phyloP scores from a whole-genome alignment of 2,113 vertebrate species.

The Hippocampus zosterae region DNA sequence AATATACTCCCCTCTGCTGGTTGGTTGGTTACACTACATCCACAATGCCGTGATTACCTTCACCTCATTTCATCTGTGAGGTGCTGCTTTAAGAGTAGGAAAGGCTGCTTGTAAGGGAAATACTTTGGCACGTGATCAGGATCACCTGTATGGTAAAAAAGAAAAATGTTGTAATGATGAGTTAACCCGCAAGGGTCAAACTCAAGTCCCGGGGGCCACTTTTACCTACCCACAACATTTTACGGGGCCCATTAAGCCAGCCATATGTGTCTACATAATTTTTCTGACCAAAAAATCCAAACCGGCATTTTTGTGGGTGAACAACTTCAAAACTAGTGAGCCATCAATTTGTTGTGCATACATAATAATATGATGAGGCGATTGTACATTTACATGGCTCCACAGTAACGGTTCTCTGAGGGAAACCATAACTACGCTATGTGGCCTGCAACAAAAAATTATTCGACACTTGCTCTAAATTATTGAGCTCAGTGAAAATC shows the following conservation, averaged over 20 bases:
- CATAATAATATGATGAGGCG: no score
- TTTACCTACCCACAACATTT: no score
- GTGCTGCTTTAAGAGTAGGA: not conserved
- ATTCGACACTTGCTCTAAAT: not conserved
- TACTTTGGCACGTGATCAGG: not conserved
- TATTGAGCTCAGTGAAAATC: not conserved
- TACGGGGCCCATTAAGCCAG: no score
- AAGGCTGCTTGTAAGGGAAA: not conserved
- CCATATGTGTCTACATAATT: no score
- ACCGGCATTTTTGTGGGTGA: no score
- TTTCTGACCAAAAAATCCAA: no score
- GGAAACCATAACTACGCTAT: not conserved
- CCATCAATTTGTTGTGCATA: not conserved
- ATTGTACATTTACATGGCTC: not conserved
- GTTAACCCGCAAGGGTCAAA: no score
- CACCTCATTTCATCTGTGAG: not conserved
- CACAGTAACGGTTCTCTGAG: not conserved
- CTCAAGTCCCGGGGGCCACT: no score
- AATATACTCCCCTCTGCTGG: conserved; percentile 56
- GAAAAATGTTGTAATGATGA: no score
- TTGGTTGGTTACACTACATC: not conserved
- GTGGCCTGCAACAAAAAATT: not conserved
- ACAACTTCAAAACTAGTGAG: not conserved
- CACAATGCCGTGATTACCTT: not conserved
- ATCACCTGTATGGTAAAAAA: not conserved